phyloP scores from a whole-genome alignment of 2,113 vertebrate genomes.

The Lepisosteus osseus region DNA sequence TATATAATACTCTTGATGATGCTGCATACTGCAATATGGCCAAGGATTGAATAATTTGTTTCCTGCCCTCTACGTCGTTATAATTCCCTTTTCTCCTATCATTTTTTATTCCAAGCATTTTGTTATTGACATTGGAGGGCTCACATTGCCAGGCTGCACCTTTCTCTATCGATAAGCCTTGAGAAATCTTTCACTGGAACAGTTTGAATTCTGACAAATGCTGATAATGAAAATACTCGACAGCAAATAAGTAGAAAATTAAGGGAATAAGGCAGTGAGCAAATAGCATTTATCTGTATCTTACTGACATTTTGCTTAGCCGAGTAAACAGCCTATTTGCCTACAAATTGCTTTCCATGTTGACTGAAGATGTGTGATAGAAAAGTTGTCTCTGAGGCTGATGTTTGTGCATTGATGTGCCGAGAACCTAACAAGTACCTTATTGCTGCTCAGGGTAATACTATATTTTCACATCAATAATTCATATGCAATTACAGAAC shows the following conservation, averaged over 20 bases:
- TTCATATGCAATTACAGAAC: neutral
- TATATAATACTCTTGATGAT: no score
- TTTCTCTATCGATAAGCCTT: constrained; percentile 12
- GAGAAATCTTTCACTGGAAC: constrained; percentile 10
- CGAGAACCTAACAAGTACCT: neutral
- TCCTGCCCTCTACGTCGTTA: no score
- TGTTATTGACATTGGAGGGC: constrained; percentile 1
- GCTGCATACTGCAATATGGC: no score
- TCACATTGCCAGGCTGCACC: neutral
- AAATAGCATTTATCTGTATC: constrained; percentile 25
- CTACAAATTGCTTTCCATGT: constrained; percentile 10
- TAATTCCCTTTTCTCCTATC: constrained; percentile 4
- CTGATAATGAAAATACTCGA: constrained; percentile 11
- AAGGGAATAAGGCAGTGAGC: constrained; percentile 14
- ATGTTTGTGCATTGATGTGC: constrained; percentile 4
- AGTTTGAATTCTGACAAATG: neutral
- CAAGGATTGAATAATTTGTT: no score
- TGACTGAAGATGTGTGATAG: constrained; percentile 10
- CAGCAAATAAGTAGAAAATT: constrained; percentile 1
- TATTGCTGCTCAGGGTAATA: neutral
- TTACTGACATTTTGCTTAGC: constrained; percentile 25
- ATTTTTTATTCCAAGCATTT: neutral
- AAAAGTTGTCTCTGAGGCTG: constrained; percentile 1
- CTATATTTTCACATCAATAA: neutral
- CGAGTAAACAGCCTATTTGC: constrained; percentile 9